Evolutionary conservation across 2,113 vertebrate genomes (phyloP), one percentile per base, ranked within the genome.

Genomic region (Mus spicilegus): DNA sequence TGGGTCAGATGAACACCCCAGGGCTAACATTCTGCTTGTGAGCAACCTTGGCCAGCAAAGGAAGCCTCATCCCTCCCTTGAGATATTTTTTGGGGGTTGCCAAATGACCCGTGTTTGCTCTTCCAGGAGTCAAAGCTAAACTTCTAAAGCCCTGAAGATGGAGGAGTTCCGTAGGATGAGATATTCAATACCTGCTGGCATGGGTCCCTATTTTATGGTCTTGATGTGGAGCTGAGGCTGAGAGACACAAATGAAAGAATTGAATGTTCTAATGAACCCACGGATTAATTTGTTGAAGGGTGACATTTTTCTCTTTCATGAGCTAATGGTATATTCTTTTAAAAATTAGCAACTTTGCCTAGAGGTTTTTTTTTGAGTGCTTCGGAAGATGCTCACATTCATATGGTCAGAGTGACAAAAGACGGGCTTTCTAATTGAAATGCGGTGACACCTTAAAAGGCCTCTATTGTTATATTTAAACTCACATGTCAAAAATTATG

Each of bases 361-460:
- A 93, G 51, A 97, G 89, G 5, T 63, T 93, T 95, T 97, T 97
- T 92, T 96, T 97, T 97, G 94, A n/a, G 56, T 97, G 96, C 96
- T 89, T 89, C 39, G 81, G 89, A 95, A 90, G 94, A 87, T n/a
- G 76, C 75, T 93, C 80, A 78, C 87, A 94, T 77, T 33, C 63
- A 87, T 17, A n/a, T 69, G 42, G 89, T 94, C 97, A 42, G 95
- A 97, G 98, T 98, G 98, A 98, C 98, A 98, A 98, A 98, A 98
- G 98, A 98, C 89, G 89, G 20, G 94, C 97, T 98, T 98, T 98
- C 98, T 98, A 98, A 98, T 97, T 97, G 97, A 96, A 98, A 98
- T 96, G 97, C 96, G 97, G 54, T 98, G 98, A 98, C 98, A 98
- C 98, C 98, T 99, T 99, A 98, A 99, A 99, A 99, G 98, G 98